phyloP scores from a whole-genome alignment of 2,888 invertebrate species.

The Tridacna crocea region DNA sequence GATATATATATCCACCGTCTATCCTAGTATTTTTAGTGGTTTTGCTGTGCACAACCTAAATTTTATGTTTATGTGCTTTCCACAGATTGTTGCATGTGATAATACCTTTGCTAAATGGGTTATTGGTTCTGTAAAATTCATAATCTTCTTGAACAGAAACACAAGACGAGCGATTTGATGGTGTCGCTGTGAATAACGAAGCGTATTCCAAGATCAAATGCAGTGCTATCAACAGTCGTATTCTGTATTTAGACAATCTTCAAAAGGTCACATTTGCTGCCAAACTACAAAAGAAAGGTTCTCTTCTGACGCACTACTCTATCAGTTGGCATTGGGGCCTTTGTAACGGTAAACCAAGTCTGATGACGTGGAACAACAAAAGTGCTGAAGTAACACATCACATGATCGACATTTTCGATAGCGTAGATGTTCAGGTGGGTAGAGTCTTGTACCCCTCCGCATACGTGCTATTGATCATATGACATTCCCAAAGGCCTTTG shows the following conservation, averaged over 20 bases:
- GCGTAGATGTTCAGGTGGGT: slow-evolving; percentile 65
- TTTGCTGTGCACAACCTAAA: no score
- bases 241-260: slow-evolving; percentile 54
- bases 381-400: slow-evolving; percentile 53
- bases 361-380: slow-evolving; percentile 62
- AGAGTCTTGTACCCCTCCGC: no score
- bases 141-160: slow-evolving; percentile 25
- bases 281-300: slow-evolving; percentile 55
- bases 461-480: no score
- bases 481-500: no score
- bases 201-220: slow-evolving; percentile 63
- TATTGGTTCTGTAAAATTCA: no score
- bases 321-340: slow-evolving; percentile 69
- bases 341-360: slow-evolving; percentile 35
- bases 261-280: slow-evolving; percentile 55
- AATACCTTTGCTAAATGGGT: no score
- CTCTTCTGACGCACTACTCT: slow-evolving; percentile 64
- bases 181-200: slow-evolving; percentile 68
- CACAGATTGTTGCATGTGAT: no score
- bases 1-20: no score
- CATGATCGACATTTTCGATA: slow-evolving; percentile 72
- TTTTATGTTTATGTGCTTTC: no score
- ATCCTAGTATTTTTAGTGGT: no score
- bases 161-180: slow-evolving; percentile 57
- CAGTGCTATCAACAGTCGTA: slow-evolving; percentile 26